Conservation (phyloP, 2,797 vertebrate genomes). For the Sebastes dallii region DNA sequence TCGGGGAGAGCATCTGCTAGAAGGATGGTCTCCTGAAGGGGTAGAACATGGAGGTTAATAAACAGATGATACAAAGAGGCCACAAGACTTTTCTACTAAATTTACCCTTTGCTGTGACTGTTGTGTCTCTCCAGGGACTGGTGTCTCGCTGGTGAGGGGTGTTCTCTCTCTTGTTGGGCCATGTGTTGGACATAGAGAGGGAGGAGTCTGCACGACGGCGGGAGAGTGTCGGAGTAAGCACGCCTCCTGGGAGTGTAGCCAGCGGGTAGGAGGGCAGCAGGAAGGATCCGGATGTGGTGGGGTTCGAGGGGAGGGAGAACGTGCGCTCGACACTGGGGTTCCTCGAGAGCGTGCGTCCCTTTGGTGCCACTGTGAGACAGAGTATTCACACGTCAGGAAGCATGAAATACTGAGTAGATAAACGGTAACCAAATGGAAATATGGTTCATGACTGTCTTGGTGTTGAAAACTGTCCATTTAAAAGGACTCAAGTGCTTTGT, state of each 20-base stretch:
- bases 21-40: constrained; percentile 75
- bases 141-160: constrained; percentile 75
- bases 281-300: constrained; percentile 78
- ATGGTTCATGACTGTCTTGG: not conserved
- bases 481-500: not conserved
- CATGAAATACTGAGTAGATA: not conserved
- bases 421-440: not conserved
- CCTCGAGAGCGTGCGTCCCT: constrained; percentile 75
- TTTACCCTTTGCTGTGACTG: constrained; percentile 69
- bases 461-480: not conserved
- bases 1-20: constrained; percentile 77
- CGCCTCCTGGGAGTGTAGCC: constrained; percentile 80
- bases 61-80: not conserved
- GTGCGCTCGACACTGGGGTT: constrained; percentile 82
- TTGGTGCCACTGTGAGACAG: constrained; percentile 71
- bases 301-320: constrained; percentile 73
- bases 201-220: constrained; percentile 73
- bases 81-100: not conserved
- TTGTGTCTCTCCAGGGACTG: constrained; percentile 70
- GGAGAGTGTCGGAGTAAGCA: constrained; percentile 74
- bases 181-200: constrained; percentile 89
- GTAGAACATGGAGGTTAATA: not conserved
- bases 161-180: constrained; percentile 88
- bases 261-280: constrained; percentile 88
- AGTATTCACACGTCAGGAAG: constrained; percentile 17